Evolutionary conservation across 53 echinoderm and acorn worm genomes (phyloP).

Genomic region (Hippasteria phrygiana): DNA sequence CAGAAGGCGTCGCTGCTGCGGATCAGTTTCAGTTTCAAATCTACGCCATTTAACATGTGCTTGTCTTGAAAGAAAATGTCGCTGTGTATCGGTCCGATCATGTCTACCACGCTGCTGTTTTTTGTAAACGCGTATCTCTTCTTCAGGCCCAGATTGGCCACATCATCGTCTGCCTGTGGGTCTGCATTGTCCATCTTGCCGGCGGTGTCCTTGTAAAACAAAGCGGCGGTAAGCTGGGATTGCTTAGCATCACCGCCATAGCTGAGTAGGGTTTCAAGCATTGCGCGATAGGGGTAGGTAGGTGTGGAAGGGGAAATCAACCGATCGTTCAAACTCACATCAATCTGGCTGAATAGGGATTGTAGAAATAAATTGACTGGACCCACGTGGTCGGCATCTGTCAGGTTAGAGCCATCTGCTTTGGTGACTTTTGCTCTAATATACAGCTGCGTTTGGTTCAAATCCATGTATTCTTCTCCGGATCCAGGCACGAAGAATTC

Average conservation of each 20-base stretch:
- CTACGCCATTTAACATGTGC: conserved; percentile 70
- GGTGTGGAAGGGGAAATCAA: conserved; percentile 69
- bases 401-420: conserved; percentile 34
- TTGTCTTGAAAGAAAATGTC: conserved; percentile 82
- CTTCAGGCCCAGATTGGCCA: conserved; percentile 57
- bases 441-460: conserved; percentile 50
- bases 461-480: conserved; percentile 41
- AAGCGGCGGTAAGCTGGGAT: conserved; percentile 57
- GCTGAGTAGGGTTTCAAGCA: conserved; percentile 59
- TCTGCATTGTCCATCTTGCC: conserved; percentile 60
- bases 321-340: conserved; percentile 67
- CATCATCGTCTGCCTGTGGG: conserved; percentile 10
- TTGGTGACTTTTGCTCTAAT: conserved; percentile 45
- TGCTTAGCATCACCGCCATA: conserved; percentile 62
- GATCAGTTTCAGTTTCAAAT: conserved; percentile 73
- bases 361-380: conserved; percentile 70
- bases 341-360: conserved; percentile 71
- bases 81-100: conserved; percentile 69
- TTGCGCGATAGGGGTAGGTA: conserved; percentile 72
- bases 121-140: conserved; percentile 61
- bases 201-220: conserved; percentile 73
- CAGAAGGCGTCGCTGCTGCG: conserved; percentile 72
- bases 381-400: conserved; percentile 56
- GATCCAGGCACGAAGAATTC: conserved; percentile 52
- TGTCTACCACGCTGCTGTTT: conserved; percentile 54